Base-by-base conservation (phyloP, 2,888 invertebrate species). In the Drosophila anomalata region DNA sequence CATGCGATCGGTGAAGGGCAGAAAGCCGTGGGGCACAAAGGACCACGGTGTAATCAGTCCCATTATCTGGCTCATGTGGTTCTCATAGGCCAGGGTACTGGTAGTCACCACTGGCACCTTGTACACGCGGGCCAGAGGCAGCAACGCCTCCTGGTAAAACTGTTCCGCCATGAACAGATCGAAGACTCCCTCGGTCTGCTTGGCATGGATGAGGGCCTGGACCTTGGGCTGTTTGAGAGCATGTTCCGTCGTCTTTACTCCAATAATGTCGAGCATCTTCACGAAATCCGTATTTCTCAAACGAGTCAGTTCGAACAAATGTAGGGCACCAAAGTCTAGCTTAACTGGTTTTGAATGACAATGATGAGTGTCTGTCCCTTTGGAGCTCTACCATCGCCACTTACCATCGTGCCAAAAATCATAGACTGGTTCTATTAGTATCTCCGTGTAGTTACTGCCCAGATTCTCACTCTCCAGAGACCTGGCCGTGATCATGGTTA, bases 31-130 rank as follows among this genome's bases (percentile, higher is more conserved):
- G 0, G 93, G 93, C 31, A 93, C 91, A 80, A 92, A 92, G 0
- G 93, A 92, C 81, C 92, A 92, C 0, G 93, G 92, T 0, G 90
- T 88, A 2, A 93, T 91, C 52, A 92, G 88, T 1, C 93, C 93
- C 88, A 93, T 91, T 67, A 92, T 90, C 50, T 91, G 91, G 57
- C 92, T 92, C 76, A 93, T 91, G 86, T 91, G 92, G 44, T 90
- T 89, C 54, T 90, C 91, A 44, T 91, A 90, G 14, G 92, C 93
- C 41, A 93, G 68, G 0, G 93, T 92, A 52, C 90, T 88, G 2
- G 90, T 85, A 1, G 92, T 88, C 1, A 93, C 88, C 14, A 92
- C 78, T 0, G 93, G 92, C 8, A 92, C 89, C 22, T 91, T 88
- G 67, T 91, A 92, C 55, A 92, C 90, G 17, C 91, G 78, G 0